A percentile compares a stretch with the other conserved stretches of the same genome.
Evolutionary conservation across 2,797 vertebrate species (phyloP).

Genomic region (Neostethus bicornis): DNA sequence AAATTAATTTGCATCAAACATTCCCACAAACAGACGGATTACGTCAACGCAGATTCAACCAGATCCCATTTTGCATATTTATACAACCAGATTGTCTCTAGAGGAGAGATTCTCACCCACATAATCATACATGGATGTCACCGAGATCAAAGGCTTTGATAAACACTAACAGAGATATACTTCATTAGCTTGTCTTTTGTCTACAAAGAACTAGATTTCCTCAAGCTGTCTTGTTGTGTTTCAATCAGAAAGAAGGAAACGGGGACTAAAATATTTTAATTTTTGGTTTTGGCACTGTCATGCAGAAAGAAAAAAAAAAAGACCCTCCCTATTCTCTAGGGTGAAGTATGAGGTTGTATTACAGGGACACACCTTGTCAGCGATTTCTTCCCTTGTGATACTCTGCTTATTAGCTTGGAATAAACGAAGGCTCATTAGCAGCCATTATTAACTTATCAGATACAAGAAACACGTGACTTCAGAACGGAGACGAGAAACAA

Average conservation of each 20-base stretch:
- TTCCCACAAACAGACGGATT: no score
- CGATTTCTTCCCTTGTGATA: conserved; percentile 27
- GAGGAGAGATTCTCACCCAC: no score
- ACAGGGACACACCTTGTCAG: conserved; percentile 12
- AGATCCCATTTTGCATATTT: no score
- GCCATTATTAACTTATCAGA: conserved; percentile 55
- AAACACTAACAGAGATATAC: background rate
- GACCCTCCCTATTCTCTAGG: background rate
- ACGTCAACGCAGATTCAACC: no score
- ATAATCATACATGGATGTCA: background rate
- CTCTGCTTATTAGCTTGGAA: conserved; percentile 41
- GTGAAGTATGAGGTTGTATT: conserved; percentile 27
- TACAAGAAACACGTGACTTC: conserved; percentile 36
- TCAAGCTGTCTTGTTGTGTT: no score
- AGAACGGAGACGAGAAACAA: conserved; percentile 37
- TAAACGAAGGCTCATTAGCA: conserved; percentile 53
- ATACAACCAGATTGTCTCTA: no score
- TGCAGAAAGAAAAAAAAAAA: conserved; percentile 14
- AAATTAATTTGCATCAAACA: no score
- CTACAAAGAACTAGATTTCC: no score
- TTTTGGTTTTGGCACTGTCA: background rate
- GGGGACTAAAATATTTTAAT: background rate
- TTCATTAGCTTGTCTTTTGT: background rate
- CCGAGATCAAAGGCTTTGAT: background rate
- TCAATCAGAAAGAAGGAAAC: background rate